Evolutionary conservation across 1,140 invertebrate species (phyloP).

Genomic region (Pseudomyrmex gracilis): DNA sequence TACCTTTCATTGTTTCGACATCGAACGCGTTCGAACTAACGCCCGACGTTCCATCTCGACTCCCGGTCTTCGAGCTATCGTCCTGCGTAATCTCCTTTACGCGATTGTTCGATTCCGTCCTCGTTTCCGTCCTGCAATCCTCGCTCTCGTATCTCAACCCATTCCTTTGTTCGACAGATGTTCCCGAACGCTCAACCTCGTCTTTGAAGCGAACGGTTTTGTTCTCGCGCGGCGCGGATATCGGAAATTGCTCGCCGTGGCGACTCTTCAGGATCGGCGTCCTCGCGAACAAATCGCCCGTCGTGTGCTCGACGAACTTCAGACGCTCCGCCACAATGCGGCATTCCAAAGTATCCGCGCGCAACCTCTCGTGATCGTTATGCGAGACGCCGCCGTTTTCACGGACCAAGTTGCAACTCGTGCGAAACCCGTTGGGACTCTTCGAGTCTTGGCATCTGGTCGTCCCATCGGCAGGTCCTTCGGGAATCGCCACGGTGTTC

Average conservation of each 20-base stretch:
- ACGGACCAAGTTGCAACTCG: background rate
- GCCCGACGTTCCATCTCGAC: background rate
- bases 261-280: slow-evolving; percentile 72
- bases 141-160: slow-evolving; percentile 33
- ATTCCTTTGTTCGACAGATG: slow-evolving; percentile 16
- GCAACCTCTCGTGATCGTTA: slow-evolving; percentile 14
- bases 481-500: slow-evolving; percentile 81
- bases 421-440: background rate
- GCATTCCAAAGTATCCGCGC: background rate
- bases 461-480: slow-evolving; percentile 41
- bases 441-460: background rate
- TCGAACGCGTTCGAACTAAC: slow-evolving; percentile 31
- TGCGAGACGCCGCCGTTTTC: background rate
- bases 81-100: slow-evolving; percentile 17
- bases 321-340: slow-evolving; percentile 59
- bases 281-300: slow-evolving; percentile 72
- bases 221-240: slow-evolving; percentile 51
- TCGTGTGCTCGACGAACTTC: slow-evolving; percentile 74
- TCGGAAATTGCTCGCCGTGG: slow-evolving; percentile 44
- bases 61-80: background rate
- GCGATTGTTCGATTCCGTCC: slow-evolving; percentile 15
- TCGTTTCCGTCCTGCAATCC: background rate
- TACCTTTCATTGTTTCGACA: slow-evolving; percentile 56
- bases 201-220: slow-evolving; percentile 80
- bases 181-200: slow-evolving; percentile 37